Conservation (phyloP, 1,140 invertebrate species). For the Oscheius sp. region DNA sequence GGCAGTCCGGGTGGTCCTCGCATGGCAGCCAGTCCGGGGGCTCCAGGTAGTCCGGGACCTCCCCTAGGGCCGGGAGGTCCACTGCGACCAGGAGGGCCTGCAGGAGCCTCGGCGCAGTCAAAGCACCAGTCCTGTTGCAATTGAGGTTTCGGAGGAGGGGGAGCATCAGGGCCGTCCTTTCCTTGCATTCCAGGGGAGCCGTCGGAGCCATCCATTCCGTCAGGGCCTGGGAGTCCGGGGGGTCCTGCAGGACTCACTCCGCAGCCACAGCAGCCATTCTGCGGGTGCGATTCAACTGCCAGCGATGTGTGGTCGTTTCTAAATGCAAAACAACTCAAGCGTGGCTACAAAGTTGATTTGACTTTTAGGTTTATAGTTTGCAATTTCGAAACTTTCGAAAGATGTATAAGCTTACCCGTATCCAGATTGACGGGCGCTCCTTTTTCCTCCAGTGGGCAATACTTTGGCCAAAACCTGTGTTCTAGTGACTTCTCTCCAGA, state of each 20-base stretch:
- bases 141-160: constrained; percentile 4
- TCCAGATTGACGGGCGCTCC: constrained; percentile 11
- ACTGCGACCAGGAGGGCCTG: constrained; percentile 36
- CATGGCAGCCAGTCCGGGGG: constrained; percentile 17
- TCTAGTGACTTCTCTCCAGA: constrained; percentile 42
- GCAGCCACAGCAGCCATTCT: constrained; percentile 34
- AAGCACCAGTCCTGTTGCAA: constrained; percentile 37
- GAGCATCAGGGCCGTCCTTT: constrained; percentile 30
- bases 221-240: constrained; percentile 34
- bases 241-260: constrained; percentile 25
- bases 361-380: constrained; percentile 8
- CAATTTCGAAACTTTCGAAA: neutral
- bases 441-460: constrained; percentile 9
- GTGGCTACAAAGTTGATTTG: constrained; percentile 7
- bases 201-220: constrained; percentile 33
- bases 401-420: constrained; percentile 6
- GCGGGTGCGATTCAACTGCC: neutral
- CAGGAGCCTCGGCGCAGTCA: constrained; percentile 37
- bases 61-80: constrained; percentile 39
- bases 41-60: constrained; percentile 35
- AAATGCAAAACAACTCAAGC: constrained; percentile 20
- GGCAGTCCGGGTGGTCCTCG: constrained; percentile 35
- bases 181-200: constrained; percentile 18
- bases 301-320: constrained; percentile 5
- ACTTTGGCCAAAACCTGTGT: too few species aligned